Conservation (phyloP, 2,113 vertebrate species). For the Stegastes partitus region DNA sequence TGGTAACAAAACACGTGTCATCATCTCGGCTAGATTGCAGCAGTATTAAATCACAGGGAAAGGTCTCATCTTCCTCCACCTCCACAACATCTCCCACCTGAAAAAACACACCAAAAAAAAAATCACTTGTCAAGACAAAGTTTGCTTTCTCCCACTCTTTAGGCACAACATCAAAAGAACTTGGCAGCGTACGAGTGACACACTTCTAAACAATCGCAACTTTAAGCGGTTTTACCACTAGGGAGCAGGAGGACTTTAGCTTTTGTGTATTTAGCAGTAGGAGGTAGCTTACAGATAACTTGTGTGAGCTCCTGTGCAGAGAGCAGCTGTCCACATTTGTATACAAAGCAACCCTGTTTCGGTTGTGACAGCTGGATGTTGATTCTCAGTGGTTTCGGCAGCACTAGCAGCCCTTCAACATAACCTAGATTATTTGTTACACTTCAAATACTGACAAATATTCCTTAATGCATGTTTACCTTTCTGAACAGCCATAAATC, state of each 20-base stretch:
- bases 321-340: constrained; percentile 29
- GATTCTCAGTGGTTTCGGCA: constrained; percentile 23
- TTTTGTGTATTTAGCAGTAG: neutral
- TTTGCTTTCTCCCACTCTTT: neutral
- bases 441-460: neutral
- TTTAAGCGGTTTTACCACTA: neutral
- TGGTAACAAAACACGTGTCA: constrained; percentile 94
- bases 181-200: neutral
- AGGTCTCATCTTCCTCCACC: constrained; percentile 93
- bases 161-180: neutral
- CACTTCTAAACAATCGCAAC: constrained; percentile 20
- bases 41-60: constrained; percentile 97
- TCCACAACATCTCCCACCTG: constrained; percentile 97
- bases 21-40: constrained; percentile 90
- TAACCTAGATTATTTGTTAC: neutral
- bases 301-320: constrained; percentile 33
- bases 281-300: constrained; percentile 19
- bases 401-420: neutral
- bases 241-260: constrained; percentile 15
- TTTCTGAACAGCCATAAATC: neutral
- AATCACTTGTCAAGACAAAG: constrained; percentile 1
- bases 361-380: constrained; percentile 45
- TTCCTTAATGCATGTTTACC: neutral
- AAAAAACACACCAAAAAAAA: constrained; percentile 28
- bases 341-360: constrained; percentile 21